phyloP scores from a whole-genome alignment of 2,113 vertebrate species.

The Nansenia antarctica region DNA sequence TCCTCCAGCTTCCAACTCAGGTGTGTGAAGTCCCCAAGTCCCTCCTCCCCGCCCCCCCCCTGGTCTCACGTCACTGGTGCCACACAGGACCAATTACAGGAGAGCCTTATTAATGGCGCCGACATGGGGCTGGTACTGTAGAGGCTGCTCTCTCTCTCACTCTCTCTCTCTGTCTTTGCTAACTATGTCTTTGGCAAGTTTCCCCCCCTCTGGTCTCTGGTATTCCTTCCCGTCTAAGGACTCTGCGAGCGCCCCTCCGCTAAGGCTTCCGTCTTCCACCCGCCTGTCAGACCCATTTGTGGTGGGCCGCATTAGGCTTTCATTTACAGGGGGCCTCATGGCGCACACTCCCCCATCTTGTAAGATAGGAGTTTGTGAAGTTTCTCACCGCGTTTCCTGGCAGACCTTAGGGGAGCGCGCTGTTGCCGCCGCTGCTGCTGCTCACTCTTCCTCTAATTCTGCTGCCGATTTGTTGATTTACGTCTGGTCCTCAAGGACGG shows the following conservation, averaged over 20 bases:
- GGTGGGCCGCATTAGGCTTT: conserved; percentile 61
- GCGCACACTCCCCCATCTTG: conserved; percentile 59
- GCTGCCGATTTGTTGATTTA: conserved; percentile 67
- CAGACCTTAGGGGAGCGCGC: conserved; percentile 36
- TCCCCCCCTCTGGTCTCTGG: no score
- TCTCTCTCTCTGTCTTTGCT: neutral
- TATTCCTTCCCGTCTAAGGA: no score
- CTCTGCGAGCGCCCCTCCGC: conserved; percentile 34
- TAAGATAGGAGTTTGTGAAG: conserved; percentile 68
- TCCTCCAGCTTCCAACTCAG: neutral
- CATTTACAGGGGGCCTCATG: conserved; percentile 60
- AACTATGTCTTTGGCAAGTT: no score
- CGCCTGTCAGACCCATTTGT: conserved; percentile 64
- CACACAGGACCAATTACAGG: neutral
- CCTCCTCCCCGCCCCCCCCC: no score
- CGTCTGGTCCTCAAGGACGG: conserved; percentile 60
- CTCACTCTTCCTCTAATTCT: no score
- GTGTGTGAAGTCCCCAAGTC: no score
- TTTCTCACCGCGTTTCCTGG: conserved; percentile 67
- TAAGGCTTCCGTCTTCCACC: conserved; percentile 51
- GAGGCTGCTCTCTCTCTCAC: no score
- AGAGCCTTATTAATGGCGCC: neutral
- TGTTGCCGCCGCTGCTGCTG: no score
- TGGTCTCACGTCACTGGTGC: no score
- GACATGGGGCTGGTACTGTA: neutral